Base-by-base conservation (phyloP, 2,797 vertebrate species). In the Neosilurus mollespiculum region DNA sequence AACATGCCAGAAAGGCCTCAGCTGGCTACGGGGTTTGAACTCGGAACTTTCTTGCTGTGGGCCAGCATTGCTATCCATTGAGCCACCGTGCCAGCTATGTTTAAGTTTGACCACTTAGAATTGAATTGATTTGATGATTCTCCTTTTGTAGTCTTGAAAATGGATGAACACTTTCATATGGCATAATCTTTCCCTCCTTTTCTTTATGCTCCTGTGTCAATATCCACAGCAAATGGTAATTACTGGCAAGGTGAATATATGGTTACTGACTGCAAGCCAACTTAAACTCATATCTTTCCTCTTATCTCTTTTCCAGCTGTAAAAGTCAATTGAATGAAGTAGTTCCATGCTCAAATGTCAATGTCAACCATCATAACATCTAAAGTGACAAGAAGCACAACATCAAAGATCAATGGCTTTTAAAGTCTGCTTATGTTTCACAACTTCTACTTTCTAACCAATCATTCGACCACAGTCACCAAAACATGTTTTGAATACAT, bases 101-200 rank as follows among this genome's bases (percentile, higher is more conserved):
- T 80, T 77, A 12, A 62, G 58, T 20, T 37, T 80, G 2, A 51
- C 67, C 51, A 65, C 24, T 51, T 65, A n/a, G n/a, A 56, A 71
- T 70, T 72, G 5, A 59, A 62, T 37, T 80, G 51, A 69, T 69
- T 69, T 9, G 26, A 49, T 62, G 24, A 22, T 64, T 65, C 22
- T 69, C 7, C 7, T 9, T 51, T 20, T 81, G 59, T 2, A 69
- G n/a, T 61, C 64, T 79, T 88, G 83, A 83, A 62, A 78, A 37
- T 26, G 76, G 15, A 82, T 85, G 72, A 91, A 87, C 83, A 30
- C 70, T 30, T 43, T 8, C 43, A 43, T 65, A 62, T 83, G 18
- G 80, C 86, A 87, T 90, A 71, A 89, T 87, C 86, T 81, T 81
- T 78, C 80, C 76, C 64, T 72, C 34, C 18, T 22, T 81, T 75